phyloP scores from a whole-genome alignment of 2,797 vertebrate genomes.

The Ciconia nigra region DNA sequence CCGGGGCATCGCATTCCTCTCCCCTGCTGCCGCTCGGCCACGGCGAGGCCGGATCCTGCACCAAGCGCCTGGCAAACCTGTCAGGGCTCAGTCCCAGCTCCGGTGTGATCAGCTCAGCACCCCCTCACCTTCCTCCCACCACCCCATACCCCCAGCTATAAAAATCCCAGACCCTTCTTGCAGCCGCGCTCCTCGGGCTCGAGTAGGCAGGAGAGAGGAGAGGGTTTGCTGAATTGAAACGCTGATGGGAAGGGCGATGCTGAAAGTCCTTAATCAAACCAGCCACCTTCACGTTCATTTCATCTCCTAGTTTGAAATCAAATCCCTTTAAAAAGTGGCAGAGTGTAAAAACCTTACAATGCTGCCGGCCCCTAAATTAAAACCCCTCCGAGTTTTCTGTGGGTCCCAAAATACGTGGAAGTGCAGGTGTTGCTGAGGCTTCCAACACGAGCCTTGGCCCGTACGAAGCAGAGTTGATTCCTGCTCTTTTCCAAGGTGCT shows the following conservation, averaged over 20 bases:
- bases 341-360: background rate
- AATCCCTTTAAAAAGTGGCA: background rate
- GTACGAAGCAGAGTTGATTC: background rate
- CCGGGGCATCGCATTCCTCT: background rate
- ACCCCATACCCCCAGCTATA: rapidly evolving
- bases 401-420: background rate
- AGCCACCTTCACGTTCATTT: background rate
- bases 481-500: rapidly evolving
- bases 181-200: rapidly evolving
- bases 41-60: background rate
- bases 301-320: background rate
- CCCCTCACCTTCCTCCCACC: background rate
- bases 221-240: rapidly evolving
- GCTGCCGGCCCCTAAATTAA: background rate
- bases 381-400: rapidly evolving
- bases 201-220: background rate
- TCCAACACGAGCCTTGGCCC: background rate
- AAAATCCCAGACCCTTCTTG: background rate
- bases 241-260: rapidly evolving
- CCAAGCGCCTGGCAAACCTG: background rate
- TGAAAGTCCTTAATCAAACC: background rate
- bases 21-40: background rate
- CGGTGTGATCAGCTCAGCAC: rapidly evolving
- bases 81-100: rapidly evolving
- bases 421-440: background rate